Evolutionary conservation across 2,113 vertebrate species (phyloP), one percentile per base, ranked within the genome.

Genomic region (Ramphastos sulfuratus): DNA sequence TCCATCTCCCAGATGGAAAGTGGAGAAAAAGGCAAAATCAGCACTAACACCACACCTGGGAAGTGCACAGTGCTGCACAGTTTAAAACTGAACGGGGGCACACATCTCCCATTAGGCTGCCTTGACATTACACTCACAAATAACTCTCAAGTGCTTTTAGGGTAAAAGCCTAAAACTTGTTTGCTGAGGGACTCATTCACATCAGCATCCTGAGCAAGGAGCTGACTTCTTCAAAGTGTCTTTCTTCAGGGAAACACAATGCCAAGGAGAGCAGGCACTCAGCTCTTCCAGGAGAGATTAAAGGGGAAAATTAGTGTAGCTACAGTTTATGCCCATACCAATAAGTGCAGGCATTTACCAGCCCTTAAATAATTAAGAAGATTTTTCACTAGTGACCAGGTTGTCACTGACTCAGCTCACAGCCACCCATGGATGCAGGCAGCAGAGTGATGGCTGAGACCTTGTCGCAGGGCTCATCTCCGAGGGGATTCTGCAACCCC

Each of bases 231-330:
- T 92, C 96, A 95, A 90, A 97, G 93, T 70, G 31, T 80, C 92
- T 93, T 96, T 93, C 95, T 96, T 92, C 55, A 54, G 95, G 85
- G 97, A 97, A 94, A 85, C 77, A 77, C 96, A 85, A 66, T 16
- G 56, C 82, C 52, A 17, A 37, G 83, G 93, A 97, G 97, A 91
- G 95, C 83, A 88, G 95, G 90, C 85, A 63, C 82, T 95, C 93
- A 90, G 95, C 94, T 59, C 55, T 83, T 91, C 83, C 90, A 85
- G 82, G 83, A 76, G 92, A 96, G 88, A 94, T 94, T 96, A 95
- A 95, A 96, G 96, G 94, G 71, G 92, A 81, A 95, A 94, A 94
- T 96, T 87, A 97, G 97, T 82, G 27, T 66, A 80, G 97, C 94
- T 92, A 35, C 90, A 94, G 89, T 85, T 94, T 95, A 92, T 92